Percentiles rank a stretch among this genome's conserved stretches.
Conservation (phyloP, 2,888 invertebrate species). For the Ellobium chinense region DNA sequence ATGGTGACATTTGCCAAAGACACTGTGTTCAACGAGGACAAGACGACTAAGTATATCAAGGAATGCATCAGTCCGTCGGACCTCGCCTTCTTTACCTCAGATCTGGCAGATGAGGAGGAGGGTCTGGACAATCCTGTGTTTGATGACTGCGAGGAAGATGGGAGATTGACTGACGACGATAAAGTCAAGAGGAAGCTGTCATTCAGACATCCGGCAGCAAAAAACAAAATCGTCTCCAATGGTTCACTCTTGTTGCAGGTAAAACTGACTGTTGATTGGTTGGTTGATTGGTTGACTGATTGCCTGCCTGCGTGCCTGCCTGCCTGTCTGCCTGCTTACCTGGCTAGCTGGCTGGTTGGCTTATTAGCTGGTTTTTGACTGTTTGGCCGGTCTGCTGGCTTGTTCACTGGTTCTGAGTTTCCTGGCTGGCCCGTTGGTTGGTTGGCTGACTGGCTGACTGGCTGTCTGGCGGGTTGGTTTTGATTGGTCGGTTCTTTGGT, state of each 20-base stretch:
- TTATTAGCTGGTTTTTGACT: too few relatives aligned
- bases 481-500: too few relatives aligned
- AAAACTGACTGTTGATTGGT: not conserved
- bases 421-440: too few relatives aligned
- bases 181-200: slow-evolving; percentile 27
- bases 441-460: too few relatives aligned
- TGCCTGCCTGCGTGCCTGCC: too few relatives aligned
- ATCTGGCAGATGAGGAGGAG: not conserved
- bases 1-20: slow-evolving; percentile 65
- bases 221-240: slow-evolving; percentile 19
- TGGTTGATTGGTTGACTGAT: not conserved
- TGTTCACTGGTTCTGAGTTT: too few relatives aligned
- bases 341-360: too few relatives aligned
- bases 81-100: not conserved
- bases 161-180: not conserved
- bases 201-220: slow-evolving; percentile 4
- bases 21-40: slow-evolving; percentile 66
- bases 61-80: slow-evolving; percentile 32
- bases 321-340: too few relatives aligned
- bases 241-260: slow-evolving; percentile 16
- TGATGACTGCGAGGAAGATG: slow-evolving; percentile 8
- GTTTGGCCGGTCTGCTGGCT: too few relatives aligned
- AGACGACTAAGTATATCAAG: slow-evolving; percentile 51
- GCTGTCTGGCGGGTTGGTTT: too few relatives aligned
- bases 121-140: slow-evolving; percentile 29